Evolutionary conservation across 1,140 invertebrate species (phyloP), one percentile per base, ranked within the genome.

Genomic region (Tyrophagus putrescentiae): DNA sequence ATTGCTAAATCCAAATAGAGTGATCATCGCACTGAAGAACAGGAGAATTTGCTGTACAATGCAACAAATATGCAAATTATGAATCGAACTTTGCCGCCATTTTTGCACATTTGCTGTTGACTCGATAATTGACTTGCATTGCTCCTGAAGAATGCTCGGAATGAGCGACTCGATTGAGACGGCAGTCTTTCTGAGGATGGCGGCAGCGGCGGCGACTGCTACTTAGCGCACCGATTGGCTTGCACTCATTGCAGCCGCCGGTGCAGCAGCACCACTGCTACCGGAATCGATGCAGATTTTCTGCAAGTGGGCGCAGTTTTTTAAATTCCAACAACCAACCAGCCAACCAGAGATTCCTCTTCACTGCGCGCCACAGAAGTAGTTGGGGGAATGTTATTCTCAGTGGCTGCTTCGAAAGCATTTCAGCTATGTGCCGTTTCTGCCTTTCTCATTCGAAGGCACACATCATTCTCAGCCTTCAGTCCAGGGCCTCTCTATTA

Each of bases 361-460:
- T n/a, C n/a, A n/a, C n/a, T n/a, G n/a, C n/a, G n/a, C n/a, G n/a
- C n/a, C n/a, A n/a, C n/a, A n/a, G n/a, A n/a, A n/a, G n/a, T n/a
- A n/a, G n/a, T n/a, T n/a, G n/a, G n/a, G n/a, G n/a, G n/a, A n/a
- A n/a, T n/a, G n/a, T n/a, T n/a, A n/a, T n/a, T 6, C 21, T 48
- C 7, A 6, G 7, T 48, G 7, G 7, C 13, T 18, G 18, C 23
- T 18, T 18, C 7, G 7, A 21, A 48, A 48, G 45, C 45, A 48
- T 48, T 48, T 48, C 45, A 48, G 31, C 45, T 48, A 48, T 48
- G 23, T 48, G 13, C 21, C 21, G 13, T 39, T 39, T 21, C 36
- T 39, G 36, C 36, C 13, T 39, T 39, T 13, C 36, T 39, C 36
- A 39, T 39, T 13, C 36, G 21, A 21, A 13, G 36, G n/a, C n/a